A percentile compares a stretch with the other conserved stretches of the same genome.
Conservation (phyloP, 2,113 vertebrate species). For the Mesocricetus auratus region DNA sequence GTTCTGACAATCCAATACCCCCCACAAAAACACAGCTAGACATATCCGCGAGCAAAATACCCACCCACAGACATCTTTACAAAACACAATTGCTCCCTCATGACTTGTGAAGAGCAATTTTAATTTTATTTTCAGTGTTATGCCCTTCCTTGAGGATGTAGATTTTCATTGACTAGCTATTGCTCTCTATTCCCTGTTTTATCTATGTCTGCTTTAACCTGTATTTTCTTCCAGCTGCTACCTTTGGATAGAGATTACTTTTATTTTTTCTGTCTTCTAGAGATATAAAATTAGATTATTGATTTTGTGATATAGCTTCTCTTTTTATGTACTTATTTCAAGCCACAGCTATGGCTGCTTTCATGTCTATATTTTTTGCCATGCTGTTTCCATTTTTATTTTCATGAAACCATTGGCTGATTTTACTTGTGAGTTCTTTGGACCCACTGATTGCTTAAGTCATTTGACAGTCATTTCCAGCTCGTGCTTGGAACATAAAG, state of each 20-base stretch:
- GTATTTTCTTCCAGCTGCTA: not conserved
- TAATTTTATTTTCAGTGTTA: not conserved
- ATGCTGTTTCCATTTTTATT: conserved; percentile 45
- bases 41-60: not conserved
- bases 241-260: not conserved
- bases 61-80: not conserved
- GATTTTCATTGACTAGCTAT: conserved; percentile 35
- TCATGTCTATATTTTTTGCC: conserved; percentile 10
- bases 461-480: not conserved
- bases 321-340: not conserved
- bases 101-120: not conserved
- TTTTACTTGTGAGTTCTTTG: conserved; percentile 1
- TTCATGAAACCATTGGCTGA: conserved; percentile 19
- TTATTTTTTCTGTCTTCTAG: conserved; percentile 7
- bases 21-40: not conserved
- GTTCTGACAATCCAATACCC: not conserved
- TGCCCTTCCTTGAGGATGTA: not conserved
- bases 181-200: conserved; percentile 6
- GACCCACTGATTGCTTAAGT: not conserved
- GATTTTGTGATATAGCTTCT: not conserved
- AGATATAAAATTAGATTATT: not conserved
- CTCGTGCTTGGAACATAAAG: not conserved
- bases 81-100: not conserved
- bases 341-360: not conserved
- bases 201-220: not conserved